Evolutionary conservation across 2,797 vertebrate genomes (phyloP), one percentile per base, ranked within the genome.

Genomic region (Cheirogaleus major): DNA sequence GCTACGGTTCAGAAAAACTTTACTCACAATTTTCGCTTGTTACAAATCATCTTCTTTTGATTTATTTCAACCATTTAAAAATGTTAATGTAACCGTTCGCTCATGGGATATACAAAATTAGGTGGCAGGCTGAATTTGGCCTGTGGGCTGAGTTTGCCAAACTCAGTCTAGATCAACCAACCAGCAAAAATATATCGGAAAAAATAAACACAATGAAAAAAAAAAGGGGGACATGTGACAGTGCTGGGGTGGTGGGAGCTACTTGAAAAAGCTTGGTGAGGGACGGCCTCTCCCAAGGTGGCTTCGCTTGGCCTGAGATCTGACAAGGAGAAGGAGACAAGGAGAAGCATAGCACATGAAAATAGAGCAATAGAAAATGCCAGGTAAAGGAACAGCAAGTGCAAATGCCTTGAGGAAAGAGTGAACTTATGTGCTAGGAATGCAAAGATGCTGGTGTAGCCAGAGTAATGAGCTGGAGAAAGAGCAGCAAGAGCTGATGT

Each of bases 1-100:
- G 27, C 45, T 79, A 12, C 45, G 45, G 86, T 83, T 63, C 73
- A 91, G 45, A 78, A 63, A 80, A n/a, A 5, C 52, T 88, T 76
- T 91, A 89, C 65, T 76, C 89, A 89, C 41, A 32, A 55, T 84
- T 70, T 96, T 91, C 45, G 76, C 20, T 72, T 65, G 23, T 57
- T 61, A 73, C 50, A 41, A 85, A 72, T 57, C 75, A 4, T 65
- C 23, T 35, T 90, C 79, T 93, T 91, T 89, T 67, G 55, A 86
- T 85, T 83, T 72, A 87, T 80, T 72, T 72, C 32, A 72, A 12
- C 15, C 23, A 45, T 93, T 86, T 76, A 32, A 50, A 92, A 94
- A 78, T 91, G 32, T 72, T 48, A 69, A 94, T 81, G 79, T 61
- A 90, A 65, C 57, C 7, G 57, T 93, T 79, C 69, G 84, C 57